A percentile compares a stretch with the other conserved stretches of the same genome.
phyloP scores from a whole-genome alignment of 2,888 invertebrate genomes.

The Lamproptera curius region DNA sequence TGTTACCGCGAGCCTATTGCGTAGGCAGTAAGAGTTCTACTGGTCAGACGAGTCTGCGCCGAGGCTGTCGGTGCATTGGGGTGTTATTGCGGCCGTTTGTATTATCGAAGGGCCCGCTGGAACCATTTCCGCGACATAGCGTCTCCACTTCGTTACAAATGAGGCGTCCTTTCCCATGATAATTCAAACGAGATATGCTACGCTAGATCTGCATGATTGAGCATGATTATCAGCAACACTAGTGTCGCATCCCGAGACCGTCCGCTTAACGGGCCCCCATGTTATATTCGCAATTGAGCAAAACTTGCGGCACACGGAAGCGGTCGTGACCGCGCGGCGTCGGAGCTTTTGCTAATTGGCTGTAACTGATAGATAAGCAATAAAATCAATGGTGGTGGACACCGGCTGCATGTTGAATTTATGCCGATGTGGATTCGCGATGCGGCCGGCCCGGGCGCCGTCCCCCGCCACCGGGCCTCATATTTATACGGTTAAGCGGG shows the following conservation, averaged over 20 bases:
- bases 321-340: conserved; percentile 47
- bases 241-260: not conserved
- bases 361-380: conserved; percentile 67
- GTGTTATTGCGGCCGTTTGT: conserved; percentile 14
- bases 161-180: not conserved
- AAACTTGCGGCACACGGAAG: conserved; percentile 51
- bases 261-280: conserved; percentile 5
- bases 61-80: conserved; percentile 27
- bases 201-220: conserved; percentile 14
- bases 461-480: conserved; percentile 75
- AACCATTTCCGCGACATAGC: conserved; percentile 13
- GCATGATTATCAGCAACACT: conserved; percentile 4
- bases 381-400: conserved; percentile 73
- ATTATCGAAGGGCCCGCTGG: conserved; percentile 5
- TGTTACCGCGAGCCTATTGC: conserved; percentile 27
- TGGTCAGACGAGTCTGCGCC: conserved; percentile 31
- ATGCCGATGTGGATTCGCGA: conserved; percentile 72
- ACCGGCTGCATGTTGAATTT: conserved; percentile 73
- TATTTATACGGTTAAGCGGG: conserved; percentile 76
- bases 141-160: conserved; percentile 5
- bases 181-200: conserved; percentile 2
- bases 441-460: conserved; percentile 66
- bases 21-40: conserved; percentile 31
- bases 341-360: conserved; percentile 70
- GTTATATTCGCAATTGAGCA: conserved; percentile 42